A percentile compares a stretch with the other conserved stretches of the same genome.
phyloP scores from a whole-genome alignment of 2,113 vertebrate genomes.

The Rhineura floridana region DNA sequence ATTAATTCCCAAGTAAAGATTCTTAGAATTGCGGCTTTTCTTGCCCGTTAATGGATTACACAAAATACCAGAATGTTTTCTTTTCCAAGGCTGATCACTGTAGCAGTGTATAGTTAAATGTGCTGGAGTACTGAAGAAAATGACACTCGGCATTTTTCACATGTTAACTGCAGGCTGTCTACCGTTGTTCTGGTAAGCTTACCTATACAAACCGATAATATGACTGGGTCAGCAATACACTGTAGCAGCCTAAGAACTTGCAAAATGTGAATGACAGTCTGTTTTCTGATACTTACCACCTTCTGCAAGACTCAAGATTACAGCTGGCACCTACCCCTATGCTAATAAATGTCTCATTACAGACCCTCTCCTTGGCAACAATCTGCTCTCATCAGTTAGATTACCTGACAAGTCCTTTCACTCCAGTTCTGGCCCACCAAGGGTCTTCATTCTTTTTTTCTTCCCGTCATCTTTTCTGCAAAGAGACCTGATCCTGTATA shows the following conservation, averaged over 20 bases:
- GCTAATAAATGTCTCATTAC: constrained; percentile 84
- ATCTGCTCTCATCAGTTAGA: constrained; percentile 78
- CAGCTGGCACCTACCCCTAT: constrained; percentile 73
- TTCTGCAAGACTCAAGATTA: constrained; percentile 65
- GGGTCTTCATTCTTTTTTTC: constrained; percentile 72
- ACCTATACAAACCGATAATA: constrained; percentile 34
- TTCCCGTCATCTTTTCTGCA: constrained; percentile 76
- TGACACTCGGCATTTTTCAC: constrained; percentile 22
- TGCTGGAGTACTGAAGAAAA: constrained; percentile 20
- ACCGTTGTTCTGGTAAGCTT: constrained; percentile 37
- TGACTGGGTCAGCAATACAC: constrained; percentile 38
- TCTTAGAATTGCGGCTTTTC: neutral
- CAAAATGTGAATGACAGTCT: constrained; percentile 66
- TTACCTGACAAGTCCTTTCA: constrained; percentile 87
- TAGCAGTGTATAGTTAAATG: constrained; percentile 35
- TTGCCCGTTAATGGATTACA: neutral
- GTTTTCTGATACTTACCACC: constrained; percentile 52
- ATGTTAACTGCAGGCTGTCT: neutral
- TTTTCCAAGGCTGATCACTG: neutral
- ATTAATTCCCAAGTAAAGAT: constrained; percentile 14
- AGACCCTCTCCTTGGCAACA: constrained; percentile 79
- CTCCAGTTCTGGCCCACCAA: constrained; percentile 78
- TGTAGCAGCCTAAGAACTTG: constrained; percentile 33
- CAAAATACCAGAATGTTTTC: neutral
- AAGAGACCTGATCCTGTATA: constrained; percentile 82